Conservation (phyloP, 2,888 invertebrate species). For the Ellobium chinense region DNA sequence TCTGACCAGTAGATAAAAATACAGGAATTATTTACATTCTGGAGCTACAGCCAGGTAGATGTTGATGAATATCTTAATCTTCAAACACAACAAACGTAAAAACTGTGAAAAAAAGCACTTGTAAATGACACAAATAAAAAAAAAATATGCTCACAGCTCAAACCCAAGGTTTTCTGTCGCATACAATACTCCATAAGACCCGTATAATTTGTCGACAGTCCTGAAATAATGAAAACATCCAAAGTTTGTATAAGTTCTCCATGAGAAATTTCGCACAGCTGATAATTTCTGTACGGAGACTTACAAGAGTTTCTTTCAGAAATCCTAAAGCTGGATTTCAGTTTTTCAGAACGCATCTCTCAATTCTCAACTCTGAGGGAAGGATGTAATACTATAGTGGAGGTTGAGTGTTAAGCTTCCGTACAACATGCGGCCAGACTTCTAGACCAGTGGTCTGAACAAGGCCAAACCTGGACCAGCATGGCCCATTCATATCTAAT, state of each 20-base stretch:
- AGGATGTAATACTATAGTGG: not conserved
- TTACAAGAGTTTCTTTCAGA: not conserved
- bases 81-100: too few relatives aligned
- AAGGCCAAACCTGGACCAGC: too few relatives aligned
- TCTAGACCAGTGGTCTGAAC: too few relatives aligned
- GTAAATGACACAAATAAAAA: not conserved
- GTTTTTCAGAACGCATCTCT: slow-evolving; percentile 5
- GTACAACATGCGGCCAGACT: too few relatives aligned
- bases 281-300: not conserved
- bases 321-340: not conserved
- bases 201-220: slow-evolving; percentile 6
- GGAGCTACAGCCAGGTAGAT: too few relatives aligned
- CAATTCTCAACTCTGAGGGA: not conserved
- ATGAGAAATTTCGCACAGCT: not conserved
- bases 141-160: slow-evolving; percentile 6
- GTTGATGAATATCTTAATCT: too few relatives aligned
- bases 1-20: too few relatives aligned
- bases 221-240: not conserved
- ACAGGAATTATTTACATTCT: too few relatives aligned
- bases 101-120: not conserved
- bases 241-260: not conserved
- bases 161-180: not conserved
- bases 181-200: not conserved
- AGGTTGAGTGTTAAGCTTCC: too few relatives aligned
- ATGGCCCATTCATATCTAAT: too few relatives aligned